Evolutionary conservation across 2,797 vertebrate genomes (phyloP).

Genomic region (Rhinophrynus dorsalis): DNA sequence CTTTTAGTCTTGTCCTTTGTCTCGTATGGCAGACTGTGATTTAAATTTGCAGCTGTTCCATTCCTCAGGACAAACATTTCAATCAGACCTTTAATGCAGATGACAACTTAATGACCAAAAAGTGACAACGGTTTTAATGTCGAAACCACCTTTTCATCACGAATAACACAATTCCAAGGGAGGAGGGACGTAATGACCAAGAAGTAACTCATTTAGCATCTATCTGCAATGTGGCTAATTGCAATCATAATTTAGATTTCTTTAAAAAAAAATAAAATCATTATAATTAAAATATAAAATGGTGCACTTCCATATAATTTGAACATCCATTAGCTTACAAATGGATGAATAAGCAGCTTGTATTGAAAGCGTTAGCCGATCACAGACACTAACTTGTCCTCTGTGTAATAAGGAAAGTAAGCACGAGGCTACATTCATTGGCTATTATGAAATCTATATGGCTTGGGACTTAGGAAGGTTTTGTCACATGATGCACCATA

Average conservation of each 20-base stretch:
- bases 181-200: slow-evolving; percentile 16
- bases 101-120: slow-evolving; percentile 47
- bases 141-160: slow-evolving; percentile 39
- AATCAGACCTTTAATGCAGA: slow-evolving; percentile 31
- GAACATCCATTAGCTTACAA: slow-evolving; percentile 32
- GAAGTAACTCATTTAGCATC: slow-evolving; percentile 26
- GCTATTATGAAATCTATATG: too few species aligned
- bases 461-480: too few species aligned
- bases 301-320: slow-evolving; percentile 17
- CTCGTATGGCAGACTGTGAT: slow-evolving; percentile 26
- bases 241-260: slow-evolving; percentile 24
- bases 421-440: too few species aligned
- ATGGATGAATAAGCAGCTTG: slow-evolving; percentile 12
- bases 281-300: slow-evolving; percentile 42
- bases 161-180: slow-evolving; percentile 6
- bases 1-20: slow-evolving; percentile 32
- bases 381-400: slow-evolving; percentile 4
- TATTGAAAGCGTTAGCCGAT: slow-evolving; percentile 33
- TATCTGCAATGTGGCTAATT: slow-evolving; percentile 30
- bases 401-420: not conserved
- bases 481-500: too few species aligned
- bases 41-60: slow-evolving; percentile 16
- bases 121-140: slow-evolving; percentile 44
- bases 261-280: slow-evolving; percentile 31
- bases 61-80: slow-evolving; percentile 45